Percentiles rank a stretch among this genome's conserved stretches.
Evolutionary conservation across 23 tunicate genomes (phyloP).

Genomic region (Oikopleura vanhoeffeni): DNA sequence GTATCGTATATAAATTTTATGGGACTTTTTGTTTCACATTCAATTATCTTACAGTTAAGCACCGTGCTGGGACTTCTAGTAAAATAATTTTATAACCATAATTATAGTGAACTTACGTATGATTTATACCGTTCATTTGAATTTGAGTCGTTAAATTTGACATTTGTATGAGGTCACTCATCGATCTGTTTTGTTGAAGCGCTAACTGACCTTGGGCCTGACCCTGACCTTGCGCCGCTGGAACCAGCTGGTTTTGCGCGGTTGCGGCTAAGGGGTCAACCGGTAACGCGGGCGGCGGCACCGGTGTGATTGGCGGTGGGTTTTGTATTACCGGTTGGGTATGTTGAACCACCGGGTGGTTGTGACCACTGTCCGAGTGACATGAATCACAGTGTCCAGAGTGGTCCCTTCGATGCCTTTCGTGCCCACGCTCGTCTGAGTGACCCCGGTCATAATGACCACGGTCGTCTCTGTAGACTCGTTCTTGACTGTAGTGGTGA

Average conservation of each 20-base stretch:
- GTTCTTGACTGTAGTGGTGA: background rate
- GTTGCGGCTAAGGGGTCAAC: too few species aligned
- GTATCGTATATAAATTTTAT: too few species aligned
- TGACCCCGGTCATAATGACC: background rate
- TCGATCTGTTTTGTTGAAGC: background rate
- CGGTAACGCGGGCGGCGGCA: too few species aligned
- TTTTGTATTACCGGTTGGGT: background rate
- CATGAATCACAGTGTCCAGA: background rate
- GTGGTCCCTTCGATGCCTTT: background rate
- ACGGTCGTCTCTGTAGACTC: background rate
- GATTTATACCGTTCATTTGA: background rate
- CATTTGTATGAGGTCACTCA: background rate
- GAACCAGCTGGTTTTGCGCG: background rate
- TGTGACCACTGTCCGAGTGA: background rate
- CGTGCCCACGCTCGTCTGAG: background rate
- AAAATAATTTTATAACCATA: background rate
- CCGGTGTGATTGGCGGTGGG: background rate
- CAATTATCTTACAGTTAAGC: too few species aligned
- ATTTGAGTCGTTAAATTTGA: background rate
- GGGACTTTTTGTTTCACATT: too few species aligned
- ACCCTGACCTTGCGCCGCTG: background rate
- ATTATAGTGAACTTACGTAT: background rate
- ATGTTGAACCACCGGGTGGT: background rate
- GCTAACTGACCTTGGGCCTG: background rate
- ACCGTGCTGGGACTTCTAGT: too few species aligned